phyloP scores from a whole-genome alignment of 2,888 invertebrate species.

The Netelia fuscicornis region DNA sequence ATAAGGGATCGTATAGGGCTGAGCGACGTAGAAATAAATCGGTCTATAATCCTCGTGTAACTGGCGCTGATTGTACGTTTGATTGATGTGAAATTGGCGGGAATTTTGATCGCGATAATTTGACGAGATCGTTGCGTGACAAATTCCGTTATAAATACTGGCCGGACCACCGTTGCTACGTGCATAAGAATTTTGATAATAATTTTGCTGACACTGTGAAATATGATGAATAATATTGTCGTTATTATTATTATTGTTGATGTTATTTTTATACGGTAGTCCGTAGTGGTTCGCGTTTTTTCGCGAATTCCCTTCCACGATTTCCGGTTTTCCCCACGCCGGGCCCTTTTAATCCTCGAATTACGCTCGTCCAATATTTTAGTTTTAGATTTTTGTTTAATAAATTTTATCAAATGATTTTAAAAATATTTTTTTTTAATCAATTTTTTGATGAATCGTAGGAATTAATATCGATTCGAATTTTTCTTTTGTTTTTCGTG shows the following conservation, averaged over 20 bases:
- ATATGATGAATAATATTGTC: conserved; percentile 21
- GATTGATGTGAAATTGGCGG: conserved; percentile 30
- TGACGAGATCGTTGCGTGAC: conserved; percentile 69
- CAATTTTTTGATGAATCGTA: too few relatives aligned
- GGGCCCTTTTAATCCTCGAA: conserved; percentile 53
- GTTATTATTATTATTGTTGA: conserved; percentile 64
- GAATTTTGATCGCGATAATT: conserved; percentile 50
- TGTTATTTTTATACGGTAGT: conserved; percentile 71
- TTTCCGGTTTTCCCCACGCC: conserved; percentile 71
- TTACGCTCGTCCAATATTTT: background rate
- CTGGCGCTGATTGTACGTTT: conserved; percentile 48
- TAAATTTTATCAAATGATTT: too few relatives aligned
- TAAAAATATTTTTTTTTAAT: too few relatives aligned
- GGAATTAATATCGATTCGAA: too few relatives aligned
- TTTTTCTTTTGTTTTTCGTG: too few relatives aligned
- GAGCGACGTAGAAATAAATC: conserved; percentile 83
- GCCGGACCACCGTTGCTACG: conserved; percentile 80
- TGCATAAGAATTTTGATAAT: conserved; percentile 78
- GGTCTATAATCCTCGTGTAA: conserved; percentile 81
- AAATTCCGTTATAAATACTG: conserved; percentile 78
- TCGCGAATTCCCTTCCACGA: conserved; percentile 81
- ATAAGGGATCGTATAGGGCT: conserved; percentile 82
- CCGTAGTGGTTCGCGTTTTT: conserved; percentile 83
- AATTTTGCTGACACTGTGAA: conserved; percentile 48
- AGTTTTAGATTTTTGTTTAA: background rate